Evolutionary conservation across 1,140 invertebrate species (phyloP), one percentile per base, ranked within the genome.

Genomic region (Colletes gigas): DNA sequence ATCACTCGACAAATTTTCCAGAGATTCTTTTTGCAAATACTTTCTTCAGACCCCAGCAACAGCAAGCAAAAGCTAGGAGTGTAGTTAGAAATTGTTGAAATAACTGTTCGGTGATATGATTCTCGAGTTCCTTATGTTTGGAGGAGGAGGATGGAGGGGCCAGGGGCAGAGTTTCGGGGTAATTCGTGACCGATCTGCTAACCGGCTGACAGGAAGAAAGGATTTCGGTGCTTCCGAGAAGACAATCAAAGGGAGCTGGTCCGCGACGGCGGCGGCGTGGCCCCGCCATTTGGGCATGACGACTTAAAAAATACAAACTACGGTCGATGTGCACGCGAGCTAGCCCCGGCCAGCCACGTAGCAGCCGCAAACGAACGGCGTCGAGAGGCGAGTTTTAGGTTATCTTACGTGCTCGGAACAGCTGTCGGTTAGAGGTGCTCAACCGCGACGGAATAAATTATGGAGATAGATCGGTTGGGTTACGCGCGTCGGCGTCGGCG

Each of bases 341-440:
- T 21, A 9, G 65, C 75, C 57, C 55, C 78, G 72, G 75, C 80
- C 81, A 66, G 63, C 70, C 80, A 68, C 57, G 59, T 12, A 50
- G 50, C 44, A 44, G 44, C 44, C 44, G 44, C 44, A 6, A 44
- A 21, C 7, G 54, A 50, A 47, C 67, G 62, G 17, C 10, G 52
- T 54, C 21, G 70, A 73, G 66, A 62, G 59, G 57, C 57, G 57
- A 62, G 21, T 47, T 73, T 92, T 91, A 71, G 89, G 88, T 90
- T 91, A 90, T 91, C 91, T 91, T 85, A 88, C 80, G 86, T 88
- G 85, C 78, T 79, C 72, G 41, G 62, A 91, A 89, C 91, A 91
- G 91, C 91, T 92, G 91, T 91, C 89, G 83, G 83, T 82, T 86
- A 91, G 90, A 75, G 90, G 88, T 88, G 89, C 90, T 91, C 91